phyloP scores from a whole-genome alignment of 2,888 invertebrate genomes.

The Leptopilina syphax region DNA sequence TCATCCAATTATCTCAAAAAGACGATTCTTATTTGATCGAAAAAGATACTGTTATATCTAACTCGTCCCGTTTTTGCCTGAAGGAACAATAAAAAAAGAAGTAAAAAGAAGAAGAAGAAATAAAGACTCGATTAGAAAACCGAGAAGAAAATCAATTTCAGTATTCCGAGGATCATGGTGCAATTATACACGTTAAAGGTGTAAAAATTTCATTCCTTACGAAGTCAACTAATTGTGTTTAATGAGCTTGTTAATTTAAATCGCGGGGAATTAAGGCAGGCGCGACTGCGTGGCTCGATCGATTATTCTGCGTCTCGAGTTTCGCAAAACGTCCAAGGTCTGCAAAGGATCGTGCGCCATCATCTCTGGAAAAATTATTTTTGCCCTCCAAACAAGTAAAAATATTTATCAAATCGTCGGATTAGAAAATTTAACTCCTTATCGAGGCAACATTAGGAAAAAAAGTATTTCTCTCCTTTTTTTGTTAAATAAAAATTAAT shows the following conservation, averaged over 20 bases:
- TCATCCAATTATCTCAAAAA: not conserved
- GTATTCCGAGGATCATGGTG: not conserved
- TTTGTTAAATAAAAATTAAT: not conserved
- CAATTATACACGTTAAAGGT: not conserved
- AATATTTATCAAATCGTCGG: not conserved
- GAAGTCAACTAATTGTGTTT: constrained; percentile 59
- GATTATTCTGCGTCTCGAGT: constrained; percentile 23
- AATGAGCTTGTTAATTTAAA: constrained; percentile 63
- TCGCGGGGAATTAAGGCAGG: constrained; percentile 52
- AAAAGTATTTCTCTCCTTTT: too few species aligned
- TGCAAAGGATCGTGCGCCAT: not conserved
- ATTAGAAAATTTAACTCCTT: not conserved
- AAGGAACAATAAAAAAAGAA: too few species aligned
- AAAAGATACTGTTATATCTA: not conserved
- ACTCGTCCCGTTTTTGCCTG: not conserved
- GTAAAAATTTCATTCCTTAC: not conserved
- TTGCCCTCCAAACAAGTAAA: not conserved
- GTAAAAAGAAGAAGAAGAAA: not conserved
- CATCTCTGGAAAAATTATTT: constrained; percentile 22
- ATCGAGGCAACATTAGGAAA: not conserved
- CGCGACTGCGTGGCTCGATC: constrained; percentile 40
- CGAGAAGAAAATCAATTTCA: not conserved
- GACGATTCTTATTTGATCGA: not conserved
- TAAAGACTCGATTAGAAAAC: not conserved
- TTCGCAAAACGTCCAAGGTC: constrained; percentile 8